Evolutionary conservation across 2,797 vertebrate species (phyloP), one percentile per base, ranked within the genome.

Genomic region (Falco cherrug): DNA sequence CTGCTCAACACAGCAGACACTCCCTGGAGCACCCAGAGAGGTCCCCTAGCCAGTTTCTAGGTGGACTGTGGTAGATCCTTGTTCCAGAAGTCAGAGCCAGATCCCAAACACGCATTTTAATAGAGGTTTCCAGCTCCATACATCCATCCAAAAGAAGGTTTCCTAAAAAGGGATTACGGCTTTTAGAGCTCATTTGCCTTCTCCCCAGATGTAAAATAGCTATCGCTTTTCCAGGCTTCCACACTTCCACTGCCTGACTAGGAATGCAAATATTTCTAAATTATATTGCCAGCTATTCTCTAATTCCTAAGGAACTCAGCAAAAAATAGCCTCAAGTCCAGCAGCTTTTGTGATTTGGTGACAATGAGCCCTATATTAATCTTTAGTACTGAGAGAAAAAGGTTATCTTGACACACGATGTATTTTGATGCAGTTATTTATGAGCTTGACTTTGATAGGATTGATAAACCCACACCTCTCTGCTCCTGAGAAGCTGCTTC

Each of bases 361-460:
- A 63, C 41, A 65, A 11, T 45, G 31, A 84, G 19, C 6, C 24
- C 48, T 82, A 89, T 89, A 39, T 92, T 83, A 74, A 67, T 73
- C 35, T 87, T 91, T 22, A 79, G 56, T 64, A 85, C 13, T 63
- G 59, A 85, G 87, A 94, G 56, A 50, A 78, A 81, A 95, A 53
- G 33, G 28, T 39, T 77, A 67, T 74, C 48, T 79, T 79, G 35
- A 79, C 43, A 71, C 0, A 3, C 12, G 67, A 47, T 50, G 39
- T 77, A 70, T 92, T 89, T 85, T 89, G 71, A 89, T 80, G 45
- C 69, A 63, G 71, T 47, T 85, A 59, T 78, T 89, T 81, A 79
- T 70, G 63, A 92, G 60, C 48, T 92, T 80, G 67, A 39, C 48
- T 92, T 78, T 69, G 29, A 75, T n/a, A 76, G 84, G 63, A 35